Percentiles rank a stretch among this genome's conserved stretches.
Conservation (phyloP, 2,113 vertebrate genomes). For the Ardeotis arabs region DNA sequence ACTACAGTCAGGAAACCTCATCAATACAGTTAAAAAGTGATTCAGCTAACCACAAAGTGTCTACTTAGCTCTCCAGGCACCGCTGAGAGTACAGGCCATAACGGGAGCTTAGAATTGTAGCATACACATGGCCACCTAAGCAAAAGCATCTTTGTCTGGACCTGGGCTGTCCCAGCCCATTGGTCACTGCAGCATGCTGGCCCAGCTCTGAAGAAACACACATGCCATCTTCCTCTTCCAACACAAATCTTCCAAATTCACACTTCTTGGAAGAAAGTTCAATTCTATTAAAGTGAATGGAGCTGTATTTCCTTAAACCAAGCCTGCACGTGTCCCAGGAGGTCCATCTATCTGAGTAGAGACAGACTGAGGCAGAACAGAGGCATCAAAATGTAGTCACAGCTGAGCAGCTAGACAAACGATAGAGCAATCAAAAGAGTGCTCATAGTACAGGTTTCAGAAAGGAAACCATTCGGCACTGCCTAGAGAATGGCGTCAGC, state of each 20-base stretch:
- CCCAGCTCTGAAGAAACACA: neutral
- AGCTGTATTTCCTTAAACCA: neutral
- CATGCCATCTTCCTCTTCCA: neutral
- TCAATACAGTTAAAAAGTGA: neutral
- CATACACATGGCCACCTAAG: accelerated
- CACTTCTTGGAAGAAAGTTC: neutral
- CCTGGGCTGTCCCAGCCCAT: neutral
- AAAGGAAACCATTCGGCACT: neutral
- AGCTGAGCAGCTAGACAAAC: neutral
- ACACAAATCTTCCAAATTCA: neutral
- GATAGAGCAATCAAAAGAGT: neutral
- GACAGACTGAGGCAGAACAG: neutral
- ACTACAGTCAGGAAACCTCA: neutral
- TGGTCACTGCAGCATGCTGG: neutral
- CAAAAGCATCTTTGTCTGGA: neutral
- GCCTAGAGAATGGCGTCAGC: neutral
- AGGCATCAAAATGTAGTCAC: neutral
- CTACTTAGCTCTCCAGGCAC: neutral
- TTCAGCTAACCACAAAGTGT: neutral
- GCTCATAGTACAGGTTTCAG: neutral
- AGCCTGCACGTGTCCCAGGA: accelerated
- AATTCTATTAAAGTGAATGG: neutral
- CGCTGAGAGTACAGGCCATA: neutral
- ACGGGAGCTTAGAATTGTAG: neutral
- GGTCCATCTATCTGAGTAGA: neutral